These are phyloP conservation scores for Conus betulinus DNA, from an alignment of 1,140 invertebrate species.

Conservation along the genomic window DNA sequence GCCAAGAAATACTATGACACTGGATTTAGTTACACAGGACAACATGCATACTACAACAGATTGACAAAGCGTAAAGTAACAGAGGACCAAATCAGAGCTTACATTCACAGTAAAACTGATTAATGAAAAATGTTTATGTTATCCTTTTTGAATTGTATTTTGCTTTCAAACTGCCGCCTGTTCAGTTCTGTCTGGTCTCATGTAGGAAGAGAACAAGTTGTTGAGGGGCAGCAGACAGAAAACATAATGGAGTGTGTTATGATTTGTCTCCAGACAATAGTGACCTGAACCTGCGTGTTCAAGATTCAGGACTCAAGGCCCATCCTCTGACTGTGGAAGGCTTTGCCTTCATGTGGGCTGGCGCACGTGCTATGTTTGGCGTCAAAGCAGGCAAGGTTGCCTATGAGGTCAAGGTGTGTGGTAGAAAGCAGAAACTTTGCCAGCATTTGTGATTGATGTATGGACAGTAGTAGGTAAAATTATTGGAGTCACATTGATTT, in stretches of 20 bases:
- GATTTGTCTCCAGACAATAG: constrained; percentile 87
- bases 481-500: no score
- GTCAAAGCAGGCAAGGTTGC: constrained; percentile 87
- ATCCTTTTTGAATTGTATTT: no score
- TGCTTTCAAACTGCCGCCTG: not conserved
- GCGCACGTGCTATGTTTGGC: constrained; percentile 88
- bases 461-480: no score
- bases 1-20: no score
- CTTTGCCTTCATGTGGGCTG: constrained; percentile 93
- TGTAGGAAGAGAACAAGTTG: not conserved
- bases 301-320: constrained; percentile 84
- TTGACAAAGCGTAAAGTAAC: no score
- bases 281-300: constrained; percentile 90
- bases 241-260: not conserved
- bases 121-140: no score
- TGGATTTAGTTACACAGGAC: no score
- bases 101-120: no score
- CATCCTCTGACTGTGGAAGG: constrained; percentile 87
- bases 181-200: not conserved
- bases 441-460: no score
- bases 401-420: constrained; percentile 86
- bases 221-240: not conserved
- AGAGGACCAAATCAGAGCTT: no score
- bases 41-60: no score
- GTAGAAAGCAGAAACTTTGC: no score